Evolutionary conservation across 2,797 vertebrate genomes (phyloP), one percentile per base, ranked within the genome.

Genomic region (Tokudaia muenninki): DNA sequence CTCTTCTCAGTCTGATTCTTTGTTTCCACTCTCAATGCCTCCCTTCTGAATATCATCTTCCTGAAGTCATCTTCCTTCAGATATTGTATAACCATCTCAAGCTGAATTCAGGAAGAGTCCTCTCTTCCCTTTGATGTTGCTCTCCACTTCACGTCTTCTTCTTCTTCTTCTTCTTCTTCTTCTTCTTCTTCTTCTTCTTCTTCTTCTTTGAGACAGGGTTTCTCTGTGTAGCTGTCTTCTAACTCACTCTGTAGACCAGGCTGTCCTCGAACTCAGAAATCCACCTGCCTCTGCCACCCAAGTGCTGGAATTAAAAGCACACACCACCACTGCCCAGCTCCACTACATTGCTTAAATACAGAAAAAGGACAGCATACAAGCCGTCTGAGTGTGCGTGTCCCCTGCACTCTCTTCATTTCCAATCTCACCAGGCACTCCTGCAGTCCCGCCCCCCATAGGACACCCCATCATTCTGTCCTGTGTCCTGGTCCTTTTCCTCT

Each of bases 1-100:
- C 77, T 44, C 70, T 95, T 26, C 78, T 29, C 34, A 63, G 57
- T 89, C 59, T 84, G 55, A 86, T 84, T 94, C 81, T 94, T 96
- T 4, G 3, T 80, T 82, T 94, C 86, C 67, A 63, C 79, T 57
- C 24, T 24, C 84, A 81, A 24, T 90, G 84, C 86, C 87, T 92
- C 55, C 67, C 94, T 41, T 41, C 41, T 41, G 41, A 41, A 41
- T 41, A 41, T 41, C 41, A 41, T 41, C 41, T 41, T 41, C 3
- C 41, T 41, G 94, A 96, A 47, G 92, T 94, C 94, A 67, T 90
- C 90, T 90, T 96, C 90, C 55, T 57, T 74, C 57, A 70, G 70
- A 70, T 91, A 92, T 47, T 77, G 24, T 63, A 29, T 41, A 92
- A 52, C 61, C 80, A 89, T 57, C 87, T 94, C 77, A 31, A 52